Conservation (phyloP, 2,888 invertebrate genomes). For the Agrotis segetum region DNA sequence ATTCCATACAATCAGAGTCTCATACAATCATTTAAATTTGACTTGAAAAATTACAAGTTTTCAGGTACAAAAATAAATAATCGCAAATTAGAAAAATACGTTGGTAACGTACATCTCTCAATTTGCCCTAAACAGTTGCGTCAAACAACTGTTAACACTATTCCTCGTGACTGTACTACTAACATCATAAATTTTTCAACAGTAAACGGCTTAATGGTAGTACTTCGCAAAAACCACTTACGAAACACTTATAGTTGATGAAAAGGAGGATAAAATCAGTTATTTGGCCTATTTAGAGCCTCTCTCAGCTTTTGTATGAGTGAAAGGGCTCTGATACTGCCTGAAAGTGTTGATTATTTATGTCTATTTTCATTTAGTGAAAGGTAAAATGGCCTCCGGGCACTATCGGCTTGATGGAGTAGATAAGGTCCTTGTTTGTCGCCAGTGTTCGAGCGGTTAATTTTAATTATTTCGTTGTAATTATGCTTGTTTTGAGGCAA, state of each 20-base stretch:
- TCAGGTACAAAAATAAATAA: too few species aligned
- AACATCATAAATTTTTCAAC: slow-evolving; percentile 54
- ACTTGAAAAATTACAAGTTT: too few species aligned
- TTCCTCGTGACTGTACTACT: neutral
- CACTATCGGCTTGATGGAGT: slow-evolving; percentile 14
- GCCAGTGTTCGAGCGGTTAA: neutral
- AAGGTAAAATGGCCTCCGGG: slow-evolving; percentile 28
- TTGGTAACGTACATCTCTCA: too few species aligned
- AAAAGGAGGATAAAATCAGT: slow-evolving; percentile 58
- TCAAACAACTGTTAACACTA: too few species aligned
- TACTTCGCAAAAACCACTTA: slow-evolving; percentile 47
- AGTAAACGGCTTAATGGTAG: slow-evolving; percentile 44
- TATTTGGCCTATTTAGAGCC: slow-evolving; percentile 42
- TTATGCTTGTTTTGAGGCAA: neutral
- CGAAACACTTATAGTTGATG: slow-evolving; percentile 55
- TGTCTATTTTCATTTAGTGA: slow-evolving; percentile 38
- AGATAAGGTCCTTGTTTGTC: slow-evolving; percentile 13
- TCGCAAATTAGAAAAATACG: too few species aligned
- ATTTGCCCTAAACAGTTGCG: too few species aligned
- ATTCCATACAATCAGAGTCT: too few species aligned
- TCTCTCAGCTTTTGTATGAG: slow-evolving; percentile 33
- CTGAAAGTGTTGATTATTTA: slow-evolving; percentile 33
- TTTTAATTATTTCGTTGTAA: slow-evolving; percentile 9
- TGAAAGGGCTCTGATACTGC: slow-evolving; percentile 11
- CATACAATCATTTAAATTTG: too few species aligned